Percentiles rank a stretch among this genome's conserved stretches.
Evolutionary conservation across 2,113 vertebrate genomes (phyloP).

Genomic region (Campylorhamphus procurvoides): DNA sequence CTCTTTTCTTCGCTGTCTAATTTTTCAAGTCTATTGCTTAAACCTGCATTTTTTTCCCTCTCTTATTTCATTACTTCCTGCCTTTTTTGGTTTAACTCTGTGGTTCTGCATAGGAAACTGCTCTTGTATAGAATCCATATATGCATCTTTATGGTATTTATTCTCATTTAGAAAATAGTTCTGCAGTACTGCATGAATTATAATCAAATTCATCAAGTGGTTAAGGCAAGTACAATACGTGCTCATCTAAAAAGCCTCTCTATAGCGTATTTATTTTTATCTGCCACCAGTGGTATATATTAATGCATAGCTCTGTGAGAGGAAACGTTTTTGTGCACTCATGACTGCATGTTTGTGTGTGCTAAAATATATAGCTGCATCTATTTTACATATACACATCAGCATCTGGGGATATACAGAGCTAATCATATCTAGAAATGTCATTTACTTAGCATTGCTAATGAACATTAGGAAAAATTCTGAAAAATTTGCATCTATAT

Average conservation of each 20-base stretch:
- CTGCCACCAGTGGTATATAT: neutral
- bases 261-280: neutral
- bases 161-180: neutral
- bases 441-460: neutral
- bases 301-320: neutral
- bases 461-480: neutral
- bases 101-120: neutral
- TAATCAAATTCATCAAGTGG: neutral
- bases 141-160: neutral
- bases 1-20: neutral
- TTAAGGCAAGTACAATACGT: neutral
- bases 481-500: neutral
- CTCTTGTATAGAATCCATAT: neutral
- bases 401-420: neutral
- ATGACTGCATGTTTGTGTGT: neutral
- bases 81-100: neutral
- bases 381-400: neutral
- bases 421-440: neutral
- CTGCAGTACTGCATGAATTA: neutral
- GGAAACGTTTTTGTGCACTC: neutral
- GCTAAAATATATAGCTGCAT: neutral
- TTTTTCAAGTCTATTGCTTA: slow-evolving; percentile 34
- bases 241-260: neutral
- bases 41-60: neutral
- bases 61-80: neutral